Base-by-base conservation (phyloP, 2,113 vertebrate species). In the Cyprinodon variegatus region DNA sequence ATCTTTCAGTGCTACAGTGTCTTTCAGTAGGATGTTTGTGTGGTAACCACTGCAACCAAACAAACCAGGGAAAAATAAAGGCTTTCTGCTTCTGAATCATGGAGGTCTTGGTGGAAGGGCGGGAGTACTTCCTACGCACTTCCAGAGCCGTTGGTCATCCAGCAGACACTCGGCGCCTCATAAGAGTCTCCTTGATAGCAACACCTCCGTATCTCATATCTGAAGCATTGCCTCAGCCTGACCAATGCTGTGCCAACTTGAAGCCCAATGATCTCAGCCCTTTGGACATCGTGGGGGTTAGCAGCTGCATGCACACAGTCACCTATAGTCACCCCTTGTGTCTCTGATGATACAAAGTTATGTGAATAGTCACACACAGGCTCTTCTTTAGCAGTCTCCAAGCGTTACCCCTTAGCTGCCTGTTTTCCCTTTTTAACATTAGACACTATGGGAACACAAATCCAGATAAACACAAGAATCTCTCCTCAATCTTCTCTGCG, bases 121-220 rank as follows among this genome's bases (percentile, higher is more conserved):
- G 53, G 65, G 40, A 10, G 20, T 45, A 60, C 68, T 22, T 84
- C 88, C 85, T 65, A 83, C 85, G 62, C 83, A 80, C 71, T 11
- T 59, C 62, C 59, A 37, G 76, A 74, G 65, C 81, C 78, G 79
- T 61, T 79, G 75, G 63, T 72, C 65, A 41, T 83, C 73, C 37
- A 63, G 71, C 77, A 89, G 84, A 86, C 87, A 80, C 84, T 83
- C 2, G 61, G 81, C 77, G 70, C 79, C 86, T 91, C 78, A 84
- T 77, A 76, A 86, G 78, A 88, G 74, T 39, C 11, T 65, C 81
- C 77, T 87, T 87, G 88, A 92, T 88, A 82, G 73, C 83, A 84
- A 81, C 89, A 88, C 90, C 87, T 89, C 83, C 69, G 4, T 70
- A 15, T 40, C 70, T 85, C 87, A 85, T 85, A 86, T 88, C 88